Conservation (phyloP, 2,888 invertebrate genomes). For the Habrosyne pyritoides region DNA sequence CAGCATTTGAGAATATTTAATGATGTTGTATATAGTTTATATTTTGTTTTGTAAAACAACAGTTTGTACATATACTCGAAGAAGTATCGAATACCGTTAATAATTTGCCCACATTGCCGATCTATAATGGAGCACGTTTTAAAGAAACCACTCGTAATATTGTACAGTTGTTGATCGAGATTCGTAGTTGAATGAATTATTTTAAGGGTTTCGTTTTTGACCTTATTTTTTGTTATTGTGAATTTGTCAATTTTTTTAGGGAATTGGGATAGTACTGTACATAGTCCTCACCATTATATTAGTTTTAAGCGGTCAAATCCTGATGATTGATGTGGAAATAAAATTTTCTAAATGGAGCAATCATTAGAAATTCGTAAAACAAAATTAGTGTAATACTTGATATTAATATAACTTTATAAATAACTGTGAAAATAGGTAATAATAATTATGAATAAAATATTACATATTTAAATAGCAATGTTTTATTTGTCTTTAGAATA, state of each 20-base stretch:
- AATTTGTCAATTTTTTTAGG: slow-evolving; percentile 88
- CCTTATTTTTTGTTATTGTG: slow-evolving; percentile 83
- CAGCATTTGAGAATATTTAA: slow-evolving; percentile 83
- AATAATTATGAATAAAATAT: slow-evolving; percentile 84
- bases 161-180: slow-evolving; percentile 82
- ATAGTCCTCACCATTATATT: slow-evolving; percentile 80
- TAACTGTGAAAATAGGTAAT: slow-evolving; percentile 84
- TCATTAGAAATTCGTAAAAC: slow-evolving; percentile 81
- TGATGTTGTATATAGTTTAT: slow-evolving; percentile 83
- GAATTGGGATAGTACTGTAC: slow-evolving; percentile 88
- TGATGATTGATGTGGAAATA: slow-evolving; percentile 81
- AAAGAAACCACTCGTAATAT: slow-evolving; percentile 81
- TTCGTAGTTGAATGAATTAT: slow-evolving; percentile 79
- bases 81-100: slow-evolving; percentile 60
- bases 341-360: slow-evolving; percentile 83
- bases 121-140: slow-evolving; percentile 68
- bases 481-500: slow-evolving; percentile 53
- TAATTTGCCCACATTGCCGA: slow-evolving; percentile 74
- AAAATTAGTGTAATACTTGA: slow-evolving; percentile 83
- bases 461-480: slow-evolving; percentile 76
- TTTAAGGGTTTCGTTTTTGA: slow-evolving; percentile 77
- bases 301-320: slow-evolving; percentile 70
- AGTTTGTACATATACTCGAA: slow-evolving; percentile 72
- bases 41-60: slow-evolving; percentile 79
- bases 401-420: slow-evolving; percentile 85